phyloP scores from a whole-genome alignment of 2,797 vertebrate species.

The Malurus leucopterus region DNA sequence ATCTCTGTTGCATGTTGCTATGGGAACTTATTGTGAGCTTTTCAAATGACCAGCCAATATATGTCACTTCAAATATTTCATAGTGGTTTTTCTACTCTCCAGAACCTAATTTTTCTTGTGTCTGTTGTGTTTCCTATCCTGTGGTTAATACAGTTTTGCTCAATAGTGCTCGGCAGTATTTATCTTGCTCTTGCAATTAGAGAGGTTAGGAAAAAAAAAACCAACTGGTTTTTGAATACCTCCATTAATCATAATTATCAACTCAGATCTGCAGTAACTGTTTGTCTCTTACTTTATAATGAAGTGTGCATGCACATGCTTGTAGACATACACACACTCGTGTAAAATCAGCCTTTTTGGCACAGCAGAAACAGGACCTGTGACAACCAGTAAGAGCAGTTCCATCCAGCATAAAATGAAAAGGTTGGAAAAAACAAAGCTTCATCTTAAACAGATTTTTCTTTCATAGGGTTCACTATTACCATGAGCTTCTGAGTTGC shows the following conservation, averaged over 20 bases:
- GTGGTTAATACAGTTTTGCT: not conserved
- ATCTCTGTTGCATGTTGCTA: not conserved
- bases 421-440: not conserved
- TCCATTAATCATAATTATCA: not conserved
- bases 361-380: not conserved
- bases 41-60: not conserved
- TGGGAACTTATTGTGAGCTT: not conserved
- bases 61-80: not conserved
- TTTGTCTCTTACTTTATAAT: not conserved
- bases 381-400: not conserved
- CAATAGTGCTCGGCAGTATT: not conserved
- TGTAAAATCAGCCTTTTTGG: not conserved
- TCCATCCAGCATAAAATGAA: not conserved
- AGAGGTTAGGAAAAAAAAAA: not conserved
- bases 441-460: not conserved
- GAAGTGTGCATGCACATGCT: rapidly evolving
- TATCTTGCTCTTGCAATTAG: not conserved
- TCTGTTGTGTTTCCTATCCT: not conserved
- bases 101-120: not conserved
- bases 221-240: not conserved
- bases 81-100: not conserved
- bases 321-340: rapidly evolving
- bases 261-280: not conserved
- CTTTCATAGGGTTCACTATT: not conserved
- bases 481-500: not conserved